Base-by-base conservation (phyloP, 1,140 invertebrate genomes). In the Carposina sasakii region DNA sequence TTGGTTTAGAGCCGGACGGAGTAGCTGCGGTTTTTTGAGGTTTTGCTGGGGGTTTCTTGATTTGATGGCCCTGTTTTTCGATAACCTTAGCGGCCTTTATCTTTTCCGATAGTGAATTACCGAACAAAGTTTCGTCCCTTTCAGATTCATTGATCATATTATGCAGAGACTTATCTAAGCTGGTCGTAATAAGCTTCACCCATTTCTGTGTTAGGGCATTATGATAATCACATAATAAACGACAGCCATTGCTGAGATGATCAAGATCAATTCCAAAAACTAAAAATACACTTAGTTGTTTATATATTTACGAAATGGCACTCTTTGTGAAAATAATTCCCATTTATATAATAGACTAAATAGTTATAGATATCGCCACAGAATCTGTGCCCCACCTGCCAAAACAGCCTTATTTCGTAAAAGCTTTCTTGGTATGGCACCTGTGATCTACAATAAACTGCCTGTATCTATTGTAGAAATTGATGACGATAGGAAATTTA, bases 41-140 rank as follows among this genome's bases (percentile, higher is more conserved):
- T 17, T 13, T 13, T 6, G n/a, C 4, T 4, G 6, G 6, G n/a
- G 9, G 10, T 17, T 43, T 43, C 13, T 43, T 45, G 10, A 45
- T 45, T n/a, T 45, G 43, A 2, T 22, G n/a, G 1, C 43, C 41
- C 13, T 43, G 41, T 34, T 34, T 45, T 21, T 34, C 43, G 16
- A 45, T 34, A 1, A 20, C 5, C 6, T 33, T 45, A 2, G 43
- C 33, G 1, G 43, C 30, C 15, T 45, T 45, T 1, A 34, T 45
- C 15, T 45, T 45, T 8, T 45, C 43, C 2, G 30, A 1, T 13
- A 45, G 17, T 15, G 21, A 22, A 6, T 5, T 13, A 3, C 43
- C 43, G 23, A 28, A 45, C 2, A 34, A 20, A 13, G 30, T 34
- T 13, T 45, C 43, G 30, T 45, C 43, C 15, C 43, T 33, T 19